phyloP scores from a whole-genome alignment of 2,113 vertebrate genomes.

The Alligator mississippiensis region DNA sequence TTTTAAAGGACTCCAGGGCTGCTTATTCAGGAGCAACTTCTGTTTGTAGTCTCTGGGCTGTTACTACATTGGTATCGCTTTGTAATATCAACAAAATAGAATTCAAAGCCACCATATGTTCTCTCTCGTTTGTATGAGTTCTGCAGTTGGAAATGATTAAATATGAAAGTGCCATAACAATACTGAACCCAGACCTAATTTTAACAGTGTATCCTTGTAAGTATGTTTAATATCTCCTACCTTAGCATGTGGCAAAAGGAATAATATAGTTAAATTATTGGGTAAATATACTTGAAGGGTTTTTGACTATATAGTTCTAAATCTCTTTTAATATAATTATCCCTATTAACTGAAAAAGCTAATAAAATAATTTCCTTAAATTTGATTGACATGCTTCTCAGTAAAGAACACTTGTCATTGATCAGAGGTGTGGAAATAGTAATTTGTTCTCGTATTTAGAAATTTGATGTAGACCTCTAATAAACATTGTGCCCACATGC shows the following conservation, averaged over 20 bases:
- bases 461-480: conserved; percentile 64
- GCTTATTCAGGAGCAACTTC: conserved; percentile 21
- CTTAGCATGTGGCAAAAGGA: conserved; percentile 51
- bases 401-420: conserved; percentile 44
- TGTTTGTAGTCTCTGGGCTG: background rate
- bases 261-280: conserved; percentile 44
- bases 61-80: conserved; percentile 16
- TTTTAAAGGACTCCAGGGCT: background rate
- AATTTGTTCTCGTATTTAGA: conserved; percentile 63
- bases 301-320: conserved; percentile 65
- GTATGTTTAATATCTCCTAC: conserved; percentile 57
- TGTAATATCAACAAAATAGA: conserved; percentile 21
- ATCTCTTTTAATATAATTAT: conserved; percentile 70
- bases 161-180: conserved; percentile 38
- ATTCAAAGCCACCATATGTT: conserved; percentile 21
- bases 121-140: background rate
- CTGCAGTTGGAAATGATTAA: conserved; percentile 38
- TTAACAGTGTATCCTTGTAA: conserved; percentile 47
- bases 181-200: conserved; percentile 11
- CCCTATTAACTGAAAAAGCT: conserved; percentile 59
- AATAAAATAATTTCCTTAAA: conserved; percentile 34
- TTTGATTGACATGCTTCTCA: conserved; percentile 61
- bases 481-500: conserved; percentile 53
- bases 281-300: conserved; percentile 59
- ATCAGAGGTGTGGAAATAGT: conserved; percentile 72